Base-by-base conservation (phyloP, 2,113 vertebrate genomes). In the Neomonachus schauinslandi region DNA sequence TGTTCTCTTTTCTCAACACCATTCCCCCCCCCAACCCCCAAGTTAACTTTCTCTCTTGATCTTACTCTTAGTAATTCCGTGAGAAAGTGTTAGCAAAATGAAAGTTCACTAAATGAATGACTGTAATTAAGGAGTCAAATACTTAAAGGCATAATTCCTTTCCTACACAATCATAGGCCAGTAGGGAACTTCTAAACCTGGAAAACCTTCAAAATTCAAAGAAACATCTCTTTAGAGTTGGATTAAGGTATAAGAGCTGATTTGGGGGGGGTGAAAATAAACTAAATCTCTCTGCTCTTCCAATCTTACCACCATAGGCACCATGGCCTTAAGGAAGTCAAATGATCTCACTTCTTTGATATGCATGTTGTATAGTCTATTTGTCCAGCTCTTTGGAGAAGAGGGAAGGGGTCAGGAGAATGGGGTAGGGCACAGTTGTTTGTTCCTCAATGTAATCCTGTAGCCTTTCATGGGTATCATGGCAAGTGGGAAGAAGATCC, bases 391-490 rank as follows among this genome's bases (percentile, higher is more conserved):
- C 18, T 93, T 83, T 4, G 1, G 7, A 59, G 21, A 26, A 87
- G 16, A 87, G 24, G 2, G n/a, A 79, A 39, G 9, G 39, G 2
- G 9, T 13, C 15, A 31, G 15, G 12, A 33, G 4, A 6, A 24
- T 42, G 2, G 18, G 4, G 1, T 55, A 16, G 3, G 8, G 16
- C 2, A 39, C 2, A 28, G 24, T 82, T 5, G 21, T 28, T 4
- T 36, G 1, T 15, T n/a, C 39, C 28, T 69, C 57, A 28, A 3
- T 46, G 1, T 51, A 90, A 55, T 69, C 49, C n/a, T 79, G 1
- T 39, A 18, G 28, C 0, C 4, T 69, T 31, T 59, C 5, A 18
- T 72, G 16, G 4, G 8, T 28, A 2, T 24, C 6, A 80, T 19
- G 59, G 18, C 21, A 24, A 69, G 0, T 7, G 33, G 14, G 7